Conservation (phyloP, 2,113 vertebrate species). For the Sceloporus undulatus region DNA sequence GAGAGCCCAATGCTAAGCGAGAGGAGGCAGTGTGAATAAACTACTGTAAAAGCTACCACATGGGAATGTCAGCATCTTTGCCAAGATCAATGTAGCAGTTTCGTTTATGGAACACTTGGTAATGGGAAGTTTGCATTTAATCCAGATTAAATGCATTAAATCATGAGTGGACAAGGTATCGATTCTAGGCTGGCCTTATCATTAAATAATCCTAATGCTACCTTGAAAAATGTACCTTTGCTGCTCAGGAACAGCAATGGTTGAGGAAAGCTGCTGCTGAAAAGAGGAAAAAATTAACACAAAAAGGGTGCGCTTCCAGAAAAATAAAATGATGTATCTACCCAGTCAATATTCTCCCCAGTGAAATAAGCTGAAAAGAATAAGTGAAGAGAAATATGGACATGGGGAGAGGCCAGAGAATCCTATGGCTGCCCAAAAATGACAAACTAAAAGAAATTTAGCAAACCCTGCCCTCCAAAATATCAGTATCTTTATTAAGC, state of each 20-base stretch:
- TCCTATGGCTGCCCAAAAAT: not conserved
- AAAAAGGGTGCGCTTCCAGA: not conserved
- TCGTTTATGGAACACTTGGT: not conserved
- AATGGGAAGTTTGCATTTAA: not conserved
- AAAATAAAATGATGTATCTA: not conserved
- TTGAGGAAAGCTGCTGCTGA: not conserved
- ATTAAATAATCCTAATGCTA: not conserved
- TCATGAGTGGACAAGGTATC: not conserved
- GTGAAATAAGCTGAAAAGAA: not conserved
- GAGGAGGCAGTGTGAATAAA: no score
- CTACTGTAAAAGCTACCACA: not conserved
- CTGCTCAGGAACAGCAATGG: not conserved
- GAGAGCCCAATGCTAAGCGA: slow-evolving; percentile 2
- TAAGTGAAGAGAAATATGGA: not conserved
- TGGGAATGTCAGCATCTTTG: not conserved
- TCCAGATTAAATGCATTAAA: not conserved
- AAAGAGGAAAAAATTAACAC: not conserved
- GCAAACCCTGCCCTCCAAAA: slow-evolving; percentile 2
- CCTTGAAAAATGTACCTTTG: not conserved
- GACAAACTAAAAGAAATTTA: slow-evolving; percentile 41
- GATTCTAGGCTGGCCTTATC: not conserved
- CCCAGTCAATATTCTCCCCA: not conserved
- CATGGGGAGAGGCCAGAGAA: not conserved
- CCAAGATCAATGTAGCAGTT: not conserved
- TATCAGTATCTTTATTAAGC: slow-evolving; percentile 43